Evolutionary conservation across 2,113 vertebrate genomes (phyloP), one percentile per base, ranked within the genome.

Genomic region (Speoplatyrhinus poulsoni): DNA sequence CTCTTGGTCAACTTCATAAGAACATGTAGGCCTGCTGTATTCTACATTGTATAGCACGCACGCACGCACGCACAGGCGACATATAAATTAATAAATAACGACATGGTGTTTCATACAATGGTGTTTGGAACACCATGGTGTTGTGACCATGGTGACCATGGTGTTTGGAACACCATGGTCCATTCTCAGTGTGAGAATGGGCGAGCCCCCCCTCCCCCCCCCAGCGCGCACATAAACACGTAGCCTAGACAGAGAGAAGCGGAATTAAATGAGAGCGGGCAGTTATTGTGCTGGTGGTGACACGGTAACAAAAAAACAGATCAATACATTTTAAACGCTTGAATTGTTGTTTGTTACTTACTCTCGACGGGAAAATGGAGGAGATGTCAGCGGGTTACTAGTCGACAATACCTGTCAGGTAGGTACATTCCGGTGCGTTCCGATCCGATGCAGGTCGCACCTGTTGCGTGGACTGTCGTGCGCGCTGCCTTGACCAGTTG

Each of bases 131-230:
- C 19, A 19, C 19, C 19, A 41, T 41, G 19, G 19, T 41, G n/a
- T n/a, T n/a, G n/a, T n/a, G n/a, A n/a, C n/a, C 26, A 26, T 26
- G 26, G 26, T 2, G 26, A 41, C 4, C 6, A 6, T 41, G 36
- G 36, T 41, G 36, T 41, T 41, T 41, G 36, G 26, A 13, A 54
- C 52, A 53, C 50, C 11, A 13, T n/a, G 13, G 16, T 6, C 13
- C 52, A 54, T 16, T n/a, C 53, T n/a, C 53, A 17, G 1, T 15
- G n/a, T 12, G 12, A 53, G 52, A 12, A 53, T 15, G 52, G 50
- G n/a, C 19, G 54, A 4, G n/a, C 1, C 1, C 15, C 1, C 9
- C 3, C 15, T n/a, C 2, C 1, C 1, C 15, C 1, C 9, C 3
- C 15, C 53, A 15, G n/a, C 54, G n/a, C n/a, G n/a, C 54, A 56